Conservation (phyloP, 2,797 vertebrate species). For the Sebastes diploproa region DNA sequence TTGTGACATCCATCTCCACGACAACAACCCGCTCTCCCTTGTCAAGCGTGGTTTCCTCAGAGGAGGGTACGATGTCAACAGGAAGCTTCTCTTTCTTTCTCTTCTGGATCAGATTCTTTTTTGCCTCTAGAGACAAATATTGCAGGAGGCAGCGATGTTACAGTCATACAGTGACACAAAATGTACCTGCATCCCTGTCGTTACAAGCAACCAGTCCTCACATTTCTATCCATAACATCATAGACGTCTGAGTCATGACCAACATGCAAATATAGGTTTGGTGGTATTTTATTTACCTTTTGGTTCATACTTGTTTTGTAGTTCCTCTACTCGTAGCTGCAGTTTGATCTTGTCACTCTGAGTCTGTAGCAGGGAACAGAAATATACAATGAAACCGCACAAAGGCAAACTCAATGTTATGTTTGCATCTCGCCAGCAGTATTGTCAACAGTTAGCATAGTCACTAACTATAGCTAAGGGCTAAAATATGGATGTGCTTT, state of each 20-base stretch:
- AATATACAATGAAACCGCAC: not conserved
- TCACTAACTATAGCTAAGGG: not conserved
- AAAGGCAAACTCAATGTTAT: not conserved
- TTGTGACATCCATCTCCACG: not conserved
- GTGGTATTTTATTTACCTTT: conserved; percentile 80
- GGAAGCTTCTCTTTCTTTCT: conserved; percentile 88
- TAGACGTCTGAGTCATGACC: not conserved
- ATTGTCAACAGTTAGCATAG: too few species aligned
- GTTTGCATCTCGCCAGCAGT: not conserved
- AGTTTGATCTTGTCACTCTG: conserved; percentile 92
- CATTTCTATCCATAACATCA: accelerated
- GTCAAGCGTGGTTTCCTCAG: not conserved
- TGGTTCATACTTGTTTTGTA: conserved; percentile 93
- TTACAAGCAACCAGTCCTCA: not conserved
- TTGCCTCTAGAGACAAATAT: conserved; percentile 75
- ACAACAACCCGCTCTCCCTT: conserved; percentile 1
- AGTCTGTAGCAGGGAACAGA: conserved; percentile 30
- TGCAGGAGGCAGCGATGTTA: not conserved
- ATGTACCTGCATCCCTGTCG: not conserved
- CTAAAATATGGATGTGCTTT: too few species aligned
- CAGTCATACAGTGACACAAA: too few species aligned
- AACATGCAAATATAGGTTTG: accelerated
- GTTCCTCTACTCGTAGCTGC: conserved; percentile 88
- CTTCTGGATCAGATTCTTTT: conserved; percentile 75
- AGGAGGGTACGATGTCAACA: conserved; percentile 26